A percentile compares a stretch with the other conserved stretches of the same genome.
Conservation (phyloP, 2,797 vertebrate species). For the Lophius americanus region DNA sequence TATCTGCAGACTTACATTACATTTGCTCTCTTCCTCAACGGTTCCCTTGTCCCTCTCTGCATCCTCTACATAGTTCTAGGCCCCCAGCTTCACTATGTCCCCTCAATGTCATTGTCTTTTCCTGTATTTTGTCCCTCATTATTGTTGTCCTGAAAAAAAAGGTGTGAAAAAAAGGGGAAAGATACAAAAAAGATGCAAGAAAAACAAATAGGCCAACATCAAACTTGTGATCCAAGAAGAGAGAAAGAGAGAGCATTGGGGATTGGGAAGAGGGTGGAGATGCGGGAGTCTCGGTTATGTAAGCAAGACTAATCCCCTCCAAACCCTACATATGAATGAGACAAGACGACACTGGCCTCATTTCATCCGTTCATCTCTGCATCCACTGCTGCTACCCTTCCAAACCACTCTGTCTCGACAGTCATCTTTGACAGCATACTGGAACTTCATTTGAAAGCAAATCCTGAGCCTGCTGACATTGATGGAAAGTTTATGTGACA, state of each 20-base stretch:
- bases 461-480: slow-evolving; percentile 24
- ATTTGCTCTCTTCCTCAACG: neutral
- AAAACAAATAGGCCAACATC: slow-evolving; percentile 51
- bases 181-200: slow-evolving; percentile 22
- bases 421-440: slow-evolving; percentile 46
- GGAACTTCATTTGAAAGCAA: slow-evolving; percentile 20
- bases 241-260: neutral
- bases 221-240: slow-evolving; percentile 49
- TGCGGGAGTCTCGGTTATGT: slow-evolving; percentile 65
- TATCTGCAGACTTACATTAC: slow-evolving; percentile 42
- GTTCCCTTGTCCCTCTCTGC: neutral
- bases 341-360: slow-evolving; percentile 66
- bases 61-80: slow-evolving; percentile 3
- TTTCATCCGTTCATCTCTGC: slow-evolving; percentile 55
- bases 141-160: slow-evolving; percentile 1
- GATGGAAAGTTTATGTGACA: slow-evolving; percentile 10
- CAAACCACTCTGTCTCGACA: slow-evolving; percentile 29
- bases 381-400: slow-evolving; percentile 38
- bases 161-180: slow-evolving; percentile 14
- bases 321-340: slow-evolving; percentile 73
- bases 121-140: slow-evolving; percentile 2
- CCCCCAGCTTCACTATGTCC: slow-evolving; percentile 8
- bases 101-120: slow-evolving; percentile 13
- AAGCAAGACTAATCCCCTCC: slow-evolving; percentile 79
- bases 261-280: slow-evolving; percentile 17